Evolutionary conservation across 2,888 invertebrate species (phyloP).

Genomic region (Trichopoda pennipes): DNA sequence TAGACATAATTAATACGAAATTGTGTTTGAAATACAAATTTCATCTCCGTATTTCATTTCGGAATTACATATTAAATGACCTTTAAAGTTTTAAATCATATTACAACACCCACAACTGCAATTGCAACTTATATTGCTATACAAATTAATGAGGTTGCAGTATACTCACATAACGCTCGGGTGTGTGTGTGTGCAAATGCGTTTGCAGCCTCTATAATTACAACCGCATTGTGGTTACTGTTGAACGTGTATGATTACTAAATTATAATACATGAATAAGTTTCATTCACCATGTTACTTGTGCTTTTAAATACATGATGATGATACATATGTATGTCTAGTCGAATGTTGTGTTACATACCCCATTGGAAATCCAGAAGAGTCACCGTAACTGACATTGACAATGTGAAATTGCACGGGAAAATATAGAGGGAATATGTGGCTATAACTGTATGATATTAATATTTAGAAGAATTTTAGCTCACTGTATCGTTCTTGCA

Average conservation of each 20-base stretch:
- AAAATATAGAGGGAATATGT: too few species aligned
- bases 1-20: not conserved
- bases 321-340: not conserved
- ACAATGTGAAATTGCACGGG: not conserved
- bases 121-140: conserved; percentile 3
- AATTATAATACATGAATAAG: conserved; percentile 10
- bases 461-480: too few species aligned
- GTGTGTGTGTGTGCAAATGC: not conserved
- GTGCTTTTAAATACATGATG: too few species aligned
- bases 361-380: not conserved
- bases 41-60: not conserved
- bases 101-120: conserved; percentile 36
- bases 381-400: not conserved
- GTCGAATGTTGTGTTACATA: not conserved
- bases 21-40: conserved; percentile 1
- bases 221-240: conserved; percentile 39
- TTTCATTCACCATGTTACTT: conserved; percentile 2
- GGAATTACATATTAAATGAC: conserved; percentile 21
- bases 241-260: conserved; percentile 7
- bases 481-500: too few species aligned
- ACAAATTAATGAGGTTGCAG: conserved; percentile 29
- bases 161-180: not conserved
- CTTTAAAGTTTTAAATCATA: conserved; percentile 28
- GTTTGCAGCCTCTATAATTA: conserved; percentile 29
- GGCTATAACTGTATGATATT: too few species aligned